phyloP scores from a whole-genome alignment of 2,797 vertebrate species.

The Leptoclinus maculatus region DNA sequence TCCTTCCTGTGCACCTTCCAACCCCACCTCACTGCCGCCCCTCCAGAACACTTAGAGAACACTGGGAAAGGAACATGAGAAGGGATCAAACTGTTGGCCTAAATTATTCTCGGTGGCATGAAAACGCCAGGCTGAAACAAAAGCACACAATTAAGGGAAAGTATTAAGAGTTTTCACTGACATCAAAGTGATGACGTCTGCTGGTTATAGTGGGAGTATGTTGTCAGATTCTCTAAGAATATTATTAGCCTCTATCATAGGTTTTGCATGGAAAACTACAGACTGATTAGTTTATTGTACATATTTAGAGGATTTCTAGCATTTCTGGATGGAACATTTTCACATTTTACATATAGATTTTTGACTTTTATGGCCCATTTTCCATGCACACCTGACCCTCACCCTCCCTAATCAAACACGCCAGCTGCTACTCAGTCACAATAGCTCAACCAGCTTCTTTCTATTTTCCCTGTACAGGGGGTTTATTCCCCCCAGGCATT shows the following conservation, averaged over 20 bases:
- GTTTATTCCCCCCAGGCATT: background rate
- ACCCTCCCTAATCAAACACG: background rate
- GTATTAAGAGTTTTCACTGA: background rate
- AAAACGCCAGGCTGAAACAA: background rate
- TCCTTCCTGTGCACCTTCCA: constrained; percentile 81
- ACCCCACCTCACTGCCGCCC: constrained; percentile 56
- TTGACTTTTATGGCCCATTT: background rate
- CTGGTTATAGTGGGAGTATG: background rate
- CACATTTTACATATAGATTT: background rate
- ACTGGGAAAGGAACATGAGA: constrained; percentile 66
- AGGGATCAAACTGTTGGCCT: constrained; percentile 29
- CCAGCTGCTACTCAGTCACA: background rate
- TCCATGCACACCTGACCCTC: background rate
- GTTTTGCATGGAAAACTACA: background rate
- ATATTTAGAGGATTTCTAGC: background rate
- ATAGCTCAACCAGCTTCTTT: background rate
- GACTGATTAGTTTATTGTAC: background rate
- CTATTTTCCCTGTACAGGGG: no score
- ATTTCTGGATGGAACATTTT: background rate
- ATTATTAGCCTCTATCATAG: background rate
- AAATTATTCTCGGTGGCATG: constrained; percentile 18
- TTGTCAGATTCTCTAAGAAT: background rate
- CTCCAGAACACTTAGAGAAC: constrained; percentile 68
- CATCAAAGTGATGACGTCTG: constrained; percentile 2
- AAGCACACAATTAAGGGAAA: constrained; percentile 9